A percentile compares a stretch with the other conserved stretches of the same genome.
Evolutionary conservation across 2,888 invertebrate genomes (phyloP).

Genomic region (Neoascia interrupta): DNA sequence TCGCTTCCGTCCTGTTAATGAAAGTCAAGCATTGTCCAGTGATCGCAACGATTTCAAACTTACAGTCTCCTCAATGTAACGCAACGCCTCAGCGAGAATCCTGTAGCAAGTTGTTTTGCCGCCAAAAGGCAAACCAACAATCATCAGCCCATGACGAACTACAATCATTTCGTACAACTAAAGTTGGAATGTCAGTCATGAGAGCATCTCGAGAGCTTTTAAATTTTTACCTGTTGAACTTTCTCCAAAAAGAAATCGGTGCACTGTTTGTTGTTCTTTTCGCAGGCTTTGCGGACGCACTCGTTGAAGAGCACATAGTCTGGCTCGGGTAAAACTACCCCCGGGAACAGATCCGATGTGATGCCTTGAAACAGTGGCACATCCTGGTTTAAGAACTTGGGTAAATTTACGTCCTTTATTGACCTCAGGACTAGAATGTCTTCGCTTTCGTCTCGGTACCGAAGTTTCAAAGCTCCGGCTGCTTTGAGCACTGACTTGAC

Average conservation of each 20-base stretch:
- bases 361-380: constrained; percentile 96
- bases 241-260: constrained; percentile 93
- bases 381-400: constrained; percentile 94
- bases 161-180: constrained; percentile 97
- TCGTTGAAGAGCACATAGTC: constrained; percentile 88
- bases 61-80: constrained; percentile 84
- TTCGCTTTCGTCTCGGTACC: constrained; percentile 93
- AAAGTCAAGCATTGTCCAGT: not conserved
- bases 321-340: constrained; percentile 87
- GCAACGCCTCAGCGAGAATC: constrained; percentile 89
- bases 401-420: constrained; percentile 95
- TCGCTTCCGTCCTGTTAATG: constrained; percentile 84
- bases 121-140: constrained; percentile 95
- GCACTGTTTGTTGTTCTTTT: constrained; percentile 88
- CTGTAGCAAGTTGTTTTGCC: constrained; percentile 94
- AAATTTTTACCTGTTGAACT: constrained; percentile 81
- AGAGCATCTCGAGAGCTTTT: not conserved
- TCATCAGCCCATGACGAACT: constrained; percentile 96
- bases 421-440: constrained; percentile 92
- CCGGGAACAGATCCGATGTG: constrained; percentile 95
- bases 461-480: constrained; percentile 93
- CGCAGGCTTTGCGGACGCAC: constrained; percentile 84
- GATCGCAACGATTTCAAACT: constrained; percentile 7
- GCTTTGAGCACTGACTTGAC: constrained; percentile 96
- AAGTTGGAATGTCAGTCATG: constrained; percentile 48